Percentiles rank a stretch among this genome's conserved stretches.
phyloP scores from a whole-genome alignment of 2,888 invertebrate species.

The Tetragonisca angustula region DNA sequence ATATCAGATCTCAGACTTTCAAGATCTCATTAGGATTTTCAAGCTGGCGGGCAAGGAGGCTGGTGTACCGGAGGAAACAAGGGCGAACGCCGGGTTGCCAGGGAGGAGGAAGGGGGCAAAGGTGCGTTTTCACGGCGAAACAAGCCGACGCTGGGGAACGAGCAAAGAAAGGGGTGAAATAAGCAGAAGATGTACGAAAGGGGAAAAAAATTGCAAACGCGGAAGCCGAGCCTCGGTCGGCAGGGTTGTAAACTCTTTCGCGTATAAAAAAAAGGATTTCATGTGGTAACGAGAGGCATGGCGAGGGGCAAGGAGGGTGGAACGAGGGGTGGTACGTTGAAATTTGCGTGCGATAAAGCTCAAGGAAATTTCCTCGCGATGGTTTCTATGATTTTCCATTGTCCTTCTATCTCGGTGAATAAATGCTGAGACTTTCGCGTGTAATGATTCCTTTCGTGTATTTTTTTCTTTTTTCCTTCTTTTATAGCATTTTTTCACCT shows the following conservation, averaged over 20 bases:
- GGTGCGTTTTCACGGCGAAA: conserved; percentile 38
- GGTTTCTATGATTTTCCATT: conserved; percentile 12
- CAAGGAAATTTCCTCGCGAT: background rate
- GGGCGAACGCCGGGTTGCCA: background rate
- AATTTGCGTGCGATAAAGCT: conserved; percentile 7
- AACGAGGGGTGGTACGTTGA: background rate
- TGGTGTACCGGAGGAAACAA: background rate
- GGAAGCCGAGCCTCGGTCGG: background rate
- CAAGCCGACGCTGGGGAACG: background rate
- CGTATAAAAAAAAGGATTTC: conserved; percentile 6
- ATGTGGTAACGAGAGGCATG: background rate
- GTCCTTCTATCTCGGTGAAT: background rate
- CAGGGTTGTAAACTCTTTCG: background rate
- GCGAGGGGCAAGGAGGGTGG: no score
- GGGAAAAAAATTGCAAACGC: conserved; percentile 31
- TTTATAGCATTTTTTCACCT: no score
- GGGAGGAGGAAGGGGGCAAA: conserved; percentile 11
- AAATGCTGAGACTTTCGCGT: background rate
- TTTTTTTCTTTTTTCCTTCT: background rate
- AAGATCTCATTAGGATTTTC: conserved; percentile 66
- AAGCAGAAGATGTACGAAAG: conserved; percentile 32
- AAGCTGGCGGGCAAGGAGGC: conserved; percentile 20
- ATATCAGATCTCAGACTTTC: conserved; percentile 63
- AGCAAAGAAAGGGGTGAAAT: conserved; percentile 22
- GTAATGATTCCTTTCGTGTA: background rate